phyloP scores from a whole-genome alignment of 2,888 invertebrate species.

The Caenorhabditis sp. region DNA sequence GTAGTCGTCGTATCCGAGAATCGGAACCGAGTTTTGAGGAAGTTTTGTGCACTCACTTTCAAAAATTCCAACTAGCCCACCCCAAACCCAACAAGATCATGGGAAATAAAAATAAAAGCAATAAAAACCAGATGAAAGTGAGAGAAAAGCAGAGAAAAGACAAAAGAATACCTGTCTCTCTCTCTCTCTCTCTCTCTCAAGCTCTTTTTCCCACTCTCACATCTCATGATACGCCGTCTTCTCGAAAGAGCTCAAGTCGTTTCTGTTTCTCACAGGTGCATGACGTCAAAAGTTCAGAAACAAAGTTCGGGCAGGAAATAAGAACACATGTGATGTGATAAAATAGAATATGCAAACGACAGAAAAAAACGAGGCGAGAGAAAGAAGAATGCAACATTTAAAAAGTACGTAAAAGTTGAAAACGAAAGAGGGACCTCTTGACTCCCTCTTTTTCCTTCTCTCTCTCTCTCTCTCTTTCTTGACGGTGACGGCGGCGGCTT shows the following conservation, averaged over 20 bases:
- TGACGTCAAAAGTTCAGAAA: slow-evolving; percentile 19
- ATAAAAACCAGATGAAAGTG: slow-evolving; percentile 5
- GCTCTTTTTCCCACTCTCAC: slow-evolving; percentile 42
- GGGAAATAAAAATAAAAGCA: neutral
- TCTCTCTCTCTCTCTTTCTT: too few relatives aligned
- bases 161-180: too few relatives aligned
- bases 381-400: slow-evolving; percentile 19
- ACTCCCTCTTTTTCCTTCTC: too few relatives aligned
- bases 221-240: slow-evolving; percentile 53
- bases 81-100: too few relatives aligned
- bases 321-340: neutral
- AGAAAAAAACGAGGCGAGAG: neutral
- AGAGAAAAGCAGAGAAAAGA: slow-evolving; percentile 1
- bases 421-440: slow-evolving; percentile 13
- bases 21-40: too few relatives aligned
- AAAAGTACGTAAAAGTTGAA: neutral
- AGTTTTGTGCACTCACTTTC: too few relatives aligned
- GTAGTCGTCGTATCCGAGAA: too few relatives aligned
- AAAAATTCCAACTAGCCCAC: too few relatives aligned
- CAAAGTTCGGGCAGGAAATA: neutral
- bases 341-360: neutral
- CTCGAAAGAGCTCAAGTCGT: slow-evolving; percentile 21
- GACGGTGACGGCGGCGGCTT: slow-evolving; percentile 13
- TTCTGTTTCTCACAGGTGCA: slow-evolving; percentile 20
- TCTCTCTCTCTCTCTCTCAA: too few relatives aligned